Percentiles rank a stretch among this genome's conserved stretches.
Conservation (phyloP, 2,888 invertebrate genomes). For the Trachelus stipa region DNA sequence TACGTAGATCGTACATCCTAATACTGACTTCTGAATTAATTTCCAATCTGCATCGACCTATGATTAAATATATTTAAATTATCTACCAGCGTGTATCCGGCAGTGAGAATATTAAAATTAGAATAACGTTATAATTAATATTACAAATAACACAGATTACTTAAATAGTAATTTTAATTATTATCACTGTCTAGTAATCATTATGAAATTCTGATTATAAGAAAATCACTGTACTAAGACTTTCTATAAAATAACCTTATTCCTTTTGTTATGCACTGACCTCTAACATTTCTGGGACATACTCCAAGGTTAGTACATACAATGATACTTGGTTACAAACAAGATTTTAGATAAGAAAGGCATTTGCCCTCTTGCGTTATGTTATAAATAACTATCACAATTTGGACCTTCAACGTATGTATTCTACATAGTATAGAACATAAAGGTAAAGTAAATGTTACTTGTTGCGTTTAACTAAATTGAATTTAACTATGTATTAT, state of each 20-base stretch:
- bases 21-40: background rate
- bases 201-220: background rate
- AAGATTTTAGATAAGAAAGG: constrained; percentile 17
- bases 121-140: background rate
- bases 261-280: constrained; percentile 10
- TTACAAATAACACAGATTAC: background rate
- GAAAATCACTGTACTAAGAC: background rate
- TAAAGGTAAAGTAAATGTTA: background rate
- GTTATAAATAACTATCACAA: background rate
- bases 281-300: constrained; percentile 5
- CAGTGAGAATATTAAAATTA: background rate
- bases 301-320: constrained; percentile 7
- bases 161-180: background rate
- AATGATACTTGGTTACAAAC: background rate
- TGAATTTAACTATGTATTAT: background rate
- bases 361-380: background rate
- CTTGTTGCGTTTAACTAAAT: background rate
- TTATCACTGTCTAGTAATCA: background rate
- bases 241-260: background rate
- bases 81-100: background rate
- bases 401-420: background rate
- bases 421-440: background rate
- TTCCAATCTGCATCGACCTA: background rate
- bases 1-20: background rate
- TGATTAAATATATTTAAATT: background rate